A percentile compares a stretch with the other conserved stretches of the same genome.
phyloP scores from a whole-genome alignment of 2,797 vertebrate species.

The Sphenodon punctatus region DNA sequence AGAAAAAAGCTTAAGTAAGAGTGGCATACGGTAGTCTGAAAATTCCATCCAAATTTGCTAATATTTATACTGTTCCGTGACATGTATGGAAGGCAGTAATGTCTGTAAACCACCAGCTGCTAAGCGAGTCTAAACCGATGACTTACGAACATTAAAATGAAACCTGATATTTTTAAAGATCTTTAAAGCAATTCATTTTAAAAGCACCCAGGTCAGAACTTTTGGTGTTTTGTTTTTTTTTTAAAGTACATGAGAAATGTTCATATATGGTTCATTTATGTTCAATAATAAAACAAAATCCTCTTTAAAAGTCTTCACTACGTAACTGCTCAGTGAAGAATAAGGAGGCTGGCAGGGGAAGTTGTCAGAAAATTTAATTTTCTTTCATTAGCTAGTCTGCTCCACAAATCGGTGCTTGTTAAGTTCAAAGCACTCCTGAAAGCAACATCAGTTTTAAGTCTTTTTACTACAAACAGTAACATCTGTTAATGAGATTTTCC shows the following conservation, averaged over 20 bases:
- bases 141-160: constrained; percentile 75
- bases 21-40: neutral
- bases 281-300: constrained; percentile 76
- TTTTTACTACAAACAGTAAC: constrained; percentile 78
- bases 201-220: constrained; percentile 66
- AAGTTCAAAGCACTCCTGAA: constrained; percentile 87
- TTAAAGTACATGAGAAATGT: constrained; percentile 55
- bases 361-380: constrained; percentile 89
- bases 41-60: constrained; percentile 51
- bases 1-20: constrained; percentile 29
- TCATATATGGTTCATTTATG: constrained; percentile 74
- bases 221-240: too few species aligned
- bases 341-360: constrained; percentile 83
- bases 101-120: constrained; percentile 70
- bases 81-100: constrained; percentile 51
- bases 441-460: constrained; percentile 83
- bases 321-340: constrained; percentile 75
- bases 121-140: constrained; percentile 60
- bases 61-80: constrained; percentile 50
- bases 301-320: constrained; percentile 79
- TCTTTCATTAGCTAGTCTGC: constrained; percentile 91
- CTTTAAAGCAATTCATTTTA: constrained; percentile 67
- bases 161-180: constrained; percentile 71
- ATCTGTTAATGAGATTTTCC: constrained; percentile 88
- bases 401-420: constrained; percentile 87